A percentile compares a stretch with the other conserved stretches of the same genome.
Conservation (phyloP, 1,140 invertebrate genomes). For the Saxidomus purpurata region DNA sequence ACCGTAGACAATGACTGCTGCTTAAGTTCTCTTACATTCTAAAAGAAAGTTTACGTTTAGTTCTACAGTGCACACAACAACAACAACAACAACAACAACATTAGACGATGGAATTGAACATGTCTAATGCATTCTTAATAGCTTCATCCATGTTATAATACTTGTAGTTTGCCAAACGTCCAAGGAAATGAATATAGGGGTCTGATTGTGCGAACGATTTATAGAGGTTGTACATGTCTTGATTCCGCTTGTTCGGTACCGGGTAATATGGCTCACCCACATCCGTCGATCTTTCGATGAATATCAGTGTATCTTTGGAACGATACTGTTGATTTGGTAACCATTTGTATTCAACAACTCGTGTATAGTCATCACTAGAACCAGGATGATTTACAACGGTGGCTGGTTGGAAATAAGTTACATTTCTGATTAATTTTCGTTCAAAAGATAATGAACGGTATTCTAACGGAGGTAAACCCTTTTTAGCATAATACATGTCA, state of each 20-base stretch:
- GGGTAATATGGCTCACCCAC: background rate
- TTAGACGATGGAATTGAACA: no score
- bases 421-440: background rate
- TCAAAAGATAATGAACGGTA: background rate
- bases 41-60: no score
- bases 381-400: background rate
- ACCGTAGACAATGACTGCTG: no score
- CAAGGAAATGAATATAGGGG: background rate
- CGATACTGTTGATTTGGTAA: background rate
- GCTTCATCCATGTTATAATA: background rate
- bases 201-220: background rate
- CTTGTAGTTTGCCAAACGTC: background rate
- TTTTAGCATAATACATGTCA: background rate
- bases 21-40: no score
- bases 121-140: background rate
- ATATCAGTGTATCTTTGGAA: background rate
- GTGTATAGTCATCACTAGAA: background rate
- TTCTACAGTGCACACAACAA: no score
- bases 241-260: background rate
- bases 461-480: background rate
- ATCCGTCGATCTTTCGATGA: background rate
- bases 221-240: background rate
- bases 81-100: no score
- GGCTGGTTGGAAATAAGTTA: background rate
- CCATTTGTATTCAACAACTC: background rate